Evolutionary conservation across 2,888 invertebrate genomes (phyloP), one percentile per base, ranked within the genome.

Genomic region (Pardosa pseudoannulata): DNA sequence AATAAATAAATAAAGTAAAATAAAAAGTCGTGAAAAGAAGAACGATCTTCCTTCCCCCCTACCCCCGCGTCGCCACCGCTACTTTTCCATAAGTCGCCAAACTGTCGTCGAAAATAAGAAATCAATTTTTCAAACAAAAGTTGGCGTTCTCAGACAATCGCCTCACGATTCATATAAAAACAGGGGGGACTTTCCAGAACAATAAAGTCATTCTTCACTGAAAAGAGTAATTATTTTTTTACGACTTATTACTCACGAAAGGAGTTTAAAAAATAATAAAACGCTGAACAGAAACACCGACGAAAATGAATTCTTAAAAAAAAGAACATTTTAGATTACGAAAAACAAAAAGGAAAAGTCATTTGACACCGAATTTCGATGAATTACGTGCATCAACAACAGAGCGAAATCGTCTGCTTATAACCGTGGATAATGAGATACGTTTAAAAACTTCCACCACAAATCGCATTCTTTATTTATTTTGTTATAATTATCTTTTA

Each of bases 61-160:
- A 36, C n/a, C n/a, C n/a, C n/a, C n/a, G n/a, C n/a, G n/a, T n/a
- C n/a, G n/a, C n/a, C n/a, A n/a, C n/a, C n/a, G n/a, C n/a, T n/a
- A n/a, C n/a, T n/a, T n/a, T 13, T 13, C 41, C 19, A 50, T 36
- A 85, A 78, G 83, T 79, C 83, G 83, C 83, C 83, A 72, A 85
- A 85, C 56, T 85, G 83, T 78, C 83, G 83, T 72, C 83, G 67
- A 50, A 78, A 56, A 85, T 78, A 68, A 72, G 67, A 73, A 85
- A 85, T 85, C 83, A 85, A 85, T 85, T 85, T 85, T 85, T 73
- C 83, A 85, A 85, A 82, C 81, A 82, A 82, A 82, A 82, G 75
- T 72, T 75, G 56, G 16, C 41, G 70, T 62, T 62, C 50, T 41
- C 41, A 62, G 70, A 75, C 67, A 56, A 75, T 70, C 46, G 39